These are phyloP conservation scores for Echeneis naucrates DNA, from an alignment of 2,797 vertebrate genomes.

Conservation along the genomic window DNA sequence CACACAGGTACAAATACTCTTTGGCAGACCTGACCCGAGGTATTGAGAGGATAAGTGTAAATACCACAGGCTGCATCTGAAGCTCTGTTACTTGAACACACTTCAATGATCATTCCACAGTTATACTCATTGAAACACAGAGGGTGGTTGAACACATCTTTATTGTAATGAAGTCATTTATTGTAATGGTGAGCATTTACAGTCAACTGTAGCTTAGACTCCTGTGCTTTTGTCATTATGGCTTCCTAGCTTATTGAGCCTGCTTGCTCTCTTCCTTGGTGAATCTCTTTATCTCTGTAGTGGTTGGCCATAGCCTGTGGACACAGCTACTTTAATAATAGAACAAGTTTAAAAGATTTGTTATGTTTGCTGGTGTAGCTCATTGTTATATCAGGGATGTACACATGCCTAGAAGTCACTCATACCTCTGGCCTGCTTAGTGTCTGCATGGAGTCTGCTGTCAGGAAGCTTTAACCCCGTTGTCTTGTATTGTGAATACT, in stretches of 20 bases:
- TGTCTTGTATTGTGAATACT: conserved; percentile 2
- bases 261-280: conserved; percentile 3
- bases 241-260: conserved; percentile 7
- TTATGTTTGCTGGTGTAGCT: conserved; percentile 24
- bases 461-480: neutral
- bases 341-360: conserved; percentile 26
- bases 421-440: conserved; percentile 5
- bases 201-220: conserved; percentile 60
- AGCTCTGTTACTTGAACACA: conserved; percentile 70
- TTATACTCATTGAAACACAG: conserved; percentile 73
- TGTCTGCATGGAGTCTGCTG: conserved; percentile 1
- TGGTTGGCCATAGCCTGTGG: conserved; percentile 25
- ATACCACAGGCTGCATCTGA: conserved; percentile 71
- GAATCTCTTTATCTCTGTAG: neutral
- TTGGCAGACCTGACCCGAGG: conserved; percentile 52
- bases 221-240: conserved; percentile 41
- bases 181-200: conserved; percentile 72
- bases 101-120: conserved; percentile 71
- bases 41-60: conserved; percentile 75
- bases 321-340: conserved; percentile 36
- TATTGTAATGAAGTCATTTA: conserved; percentile 78
- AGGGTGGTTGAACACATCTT: conserved; percentile 75
- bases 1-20: conserved; percentile 58
- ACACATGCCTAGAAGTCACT: conserved; percentile 6
- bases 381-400: conserved; percentile 14